phyloP scores from a whole-genome alignment of 1,140 invertebrate genomes.

The Parasteatoda tepidariorum region DNA sequence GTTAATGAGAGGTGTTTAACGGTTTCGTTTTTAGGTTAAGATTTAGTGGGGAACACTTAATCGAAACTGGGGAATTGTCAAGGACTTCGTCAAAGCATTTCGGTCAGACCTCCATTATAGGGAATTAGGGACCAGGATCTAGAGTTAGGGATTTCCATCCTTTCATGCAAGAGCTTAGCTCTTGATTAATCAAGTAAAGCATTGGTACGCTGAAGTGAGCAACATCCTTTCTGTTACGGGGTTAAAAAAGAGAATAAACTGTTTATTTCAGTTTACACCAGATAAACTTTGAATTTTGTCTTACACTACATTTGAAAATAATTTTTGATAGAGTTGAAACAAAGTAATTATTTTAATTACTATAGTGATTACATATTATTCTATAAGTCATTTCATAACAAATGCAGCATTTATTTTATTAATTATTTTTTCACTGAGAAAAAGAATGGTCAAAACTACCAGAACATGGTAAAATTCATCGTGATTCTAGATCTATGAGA shows the following conservation, averaged over 20 bases:
- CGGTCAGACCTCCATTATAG: constrained; percentile 7
- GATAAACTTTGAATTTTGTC: too few species aligned
- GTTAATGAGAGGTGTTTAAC: background rate
- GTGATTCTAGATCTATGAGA: too few species aligned
- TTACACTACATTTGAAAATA: too few species aligned
- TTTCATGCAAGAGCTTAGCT: constrained; percentile 42
- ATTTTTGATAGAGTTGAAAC: too few species aligned
- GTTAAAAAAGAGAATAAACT: constrained; percentile 4
- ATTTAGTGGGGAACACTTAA: constrained; percentile 1
- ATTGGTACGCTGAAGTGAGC: constrained; percentile 2
- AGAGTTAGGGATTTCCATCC: background rate
- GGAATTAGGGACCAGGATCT: constrained; percentile 39
- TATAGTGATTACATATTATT: too few species aligned
- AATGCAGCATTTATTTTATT: too few species aligned
- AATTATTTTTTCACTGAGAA: too few species aligned
- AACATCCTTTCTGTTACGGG: background rate
- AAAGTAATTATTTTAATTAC: too few species aligned
- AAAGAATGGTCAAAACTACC: too few species aligned
- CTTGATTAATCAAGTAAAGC: constrained; percentile 54
- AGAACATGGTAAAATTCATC: too few species aligned
- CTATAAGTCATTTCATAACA: too few species aligned
- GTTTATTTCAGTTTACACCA: constrained; percentile 31
- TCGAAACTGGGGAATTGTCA: background rate
- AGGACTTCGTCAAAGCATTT: constrained; percentile 16
- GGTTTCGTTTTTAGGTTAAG: background rate